Percentiles rank a stretch among this genome's conserved stretches.
Conservation (phyloP, 1,140 invertebrate genomes). For the Drosophila bifasciata region DNA sequence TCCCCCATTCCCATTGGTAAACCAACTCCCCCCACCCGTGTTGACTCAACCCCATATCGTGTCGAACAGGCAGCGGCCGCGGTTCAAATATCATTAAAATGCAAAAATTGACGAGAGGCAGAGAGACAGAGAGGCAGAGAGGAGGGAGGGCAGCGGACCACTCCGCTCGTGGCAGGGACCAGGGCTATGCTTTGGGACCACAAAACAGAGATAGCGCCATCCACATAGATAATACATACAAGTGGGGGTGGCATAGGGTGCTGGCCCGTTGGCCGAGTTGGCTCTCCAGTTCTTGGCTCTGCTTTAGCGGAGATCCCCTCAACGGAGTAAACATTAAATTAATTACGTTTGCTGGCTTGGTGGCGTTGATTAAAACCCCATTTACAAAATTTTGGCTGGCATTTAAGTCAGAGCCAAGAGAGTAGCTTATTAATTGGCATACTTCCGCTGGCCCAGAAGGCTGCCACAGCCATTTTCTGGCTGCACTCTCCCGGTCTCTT, state of each 20-base stretch:
- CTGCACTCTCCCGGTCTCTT: not conserved
- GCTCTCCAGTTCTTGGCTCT: not conserved
- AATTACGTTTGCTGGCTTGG: constrained; percentile 68
- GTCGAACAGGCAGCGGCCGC: constrained; percentile 32
- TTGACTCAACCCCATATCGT: constrained; percentile 36
- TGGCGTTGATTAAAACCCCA: constrained; percentile 71
- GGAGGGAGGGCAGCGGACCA: constrained; percentile 6
- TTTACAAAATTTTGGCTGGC: constrained; percentile 69
- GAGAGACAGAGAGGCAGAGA: constrained; percentile 49
- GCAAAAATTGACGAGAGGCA: constrained; percentile 74
- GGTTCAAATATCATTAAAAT: constrained; percentile 80
- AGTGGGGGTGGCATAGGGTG: constrained; percentile 5
- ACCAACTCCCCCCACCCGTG: not conserved
- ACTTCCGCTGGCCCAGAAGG: constrained; percentile 3
- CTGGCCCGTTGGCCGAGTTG: not conserved
- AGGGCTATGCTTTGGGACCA: not conserved
- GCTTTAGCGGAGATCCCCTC: constrained; percentile 20
- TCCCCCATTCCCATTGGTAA: not conserved
- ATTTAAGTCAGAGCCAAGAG: constrained; percentile 56
- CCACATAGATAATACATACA: constrained; percentile 21
- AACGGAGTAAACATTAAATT: constrained; percentile 74
- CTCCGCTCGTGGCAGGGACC: constrained; percentile 8
- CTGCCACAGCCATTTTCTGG: not conserved
- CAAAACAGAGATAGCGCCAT: constrained; percentile 4
- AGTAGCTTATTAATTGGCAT: constrained; percentile 72